Percentiles rank a stretch among this genome's conserved stretches.
Conservation (phyloP, 2,797 vertebrate genomes). For the Sebastes glaucus region DNA sequence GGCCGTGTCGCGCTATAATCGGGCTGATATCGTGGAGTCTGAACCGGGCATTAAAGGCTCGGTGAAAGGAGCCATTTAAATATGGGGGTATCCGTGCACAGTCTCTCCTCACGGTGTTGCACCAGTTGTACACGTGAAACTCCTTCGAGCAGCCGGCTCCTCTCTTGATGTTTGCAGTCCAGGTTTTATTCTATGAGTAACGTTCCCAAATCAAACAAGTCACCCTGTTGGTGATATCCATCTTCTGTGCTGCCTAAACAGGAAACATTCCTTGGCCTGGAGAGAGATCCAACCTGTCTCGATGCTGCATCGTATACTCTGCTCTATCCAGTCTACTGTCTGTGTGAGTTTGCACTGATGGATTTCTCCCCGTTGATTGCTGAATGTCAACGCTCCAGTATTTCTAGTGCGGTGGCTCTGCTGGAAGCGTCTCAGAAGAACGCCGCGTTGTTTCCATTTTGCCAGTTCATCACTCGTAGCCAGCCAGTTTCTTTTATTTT, state of each 20-base stretch:
- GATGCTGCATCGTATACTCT: neutral
- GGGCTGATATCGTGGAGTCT: no score
- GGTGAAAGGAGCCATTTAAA: neutral
- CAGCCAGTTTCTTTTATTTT: conserved; percentile 16
- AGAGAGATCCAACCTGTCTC: neutral
- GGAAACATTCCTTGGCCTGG: neutral
- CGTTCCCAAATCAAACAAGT: neutral
- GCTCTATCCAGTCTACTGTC: neutral
- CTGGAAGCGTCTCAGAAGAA: conserved; percentile 33
- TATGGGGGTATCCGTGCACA: neutral
- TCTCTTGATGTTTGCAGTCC: neutral
- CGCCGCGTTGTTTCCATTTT: conserved; percentile 24
- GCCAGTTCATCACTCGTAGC: conserved; percentile 33
- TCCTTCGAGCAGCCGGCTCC: neutral
- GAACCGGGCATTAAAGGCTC: neutral
- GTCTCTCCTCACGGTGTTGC: neutral
- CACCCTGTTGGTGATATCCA: neutral
- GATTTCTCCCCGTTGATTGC: conserved; percentile 20
- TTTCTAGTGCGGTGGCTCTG: conserved; percentile 3
- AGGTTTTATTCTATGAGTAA: neutral
- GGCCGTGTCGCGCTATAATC: no score
- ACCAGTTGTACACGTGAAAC: neutral
- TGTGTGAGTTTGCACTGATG: neutral
- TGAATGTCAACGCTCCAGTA: conserved; percentile 11
- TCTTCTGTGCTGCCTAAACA: neutral